Conservation (phyloP, 35 echinoderm and acorn worm species). For the Strongylocentrotus purpuratus region DNA sequence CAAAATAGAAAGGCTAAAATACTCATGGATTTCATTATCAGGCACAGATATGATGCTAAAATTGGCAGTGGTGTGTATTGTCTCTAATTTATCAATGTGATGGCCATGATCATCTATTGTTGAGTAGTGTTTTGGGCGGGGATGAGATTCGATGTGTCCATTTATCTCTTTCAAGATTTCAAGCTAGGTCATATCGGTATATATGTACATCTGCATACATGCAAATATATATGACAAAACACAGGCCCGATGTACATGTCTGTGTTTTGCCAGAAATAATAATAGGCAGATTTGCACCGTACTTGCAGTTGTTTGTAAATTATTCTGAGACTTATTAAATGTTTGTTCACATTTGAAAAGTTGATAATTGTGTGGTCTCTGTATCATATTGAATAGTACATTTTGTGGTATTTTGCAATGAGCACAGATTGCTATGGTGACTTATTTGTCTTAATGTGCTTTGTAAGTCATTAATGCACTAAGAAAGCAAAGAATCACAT, state of each 20-base stretch:
- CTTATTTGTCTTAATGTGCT: no score
- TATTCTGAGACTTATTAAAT: not conserved
- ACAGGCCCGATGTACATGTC: not conserved
- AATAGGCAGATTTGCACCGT: not conserved
- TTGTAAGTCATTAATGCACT: no score
- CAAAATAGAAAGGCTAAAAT: not conserved
- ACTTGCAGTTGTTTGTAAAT: slow-evolving; percentile 5
- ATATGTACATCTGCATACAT: no score
- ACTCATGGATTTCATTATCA: not conserved
- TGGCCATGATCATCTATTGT: not conserved
- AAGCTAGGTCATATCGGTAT: no score
- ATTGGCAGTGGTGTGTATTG: not conserved
- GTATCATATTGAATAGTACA: no score
- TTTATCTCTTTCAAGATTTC: not conserved
- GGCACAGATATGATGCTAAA: not conserved
- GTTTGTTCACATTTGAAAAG: slow-evolving; percentile 14
- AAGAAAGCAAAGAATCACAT: no score
- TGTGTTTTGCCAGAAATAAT: not conserved
- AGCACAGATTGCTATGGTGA: no score
- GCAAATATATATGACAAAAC: not conserved
- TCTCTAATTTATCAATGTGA: not conserved
- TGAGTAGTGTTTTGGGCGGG: not conserved
- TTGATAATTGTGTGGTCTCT: not conserved
- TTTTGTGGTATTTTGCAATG: no score
- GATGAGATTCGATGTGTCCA: not conserved